Evolutionary conservation across 2,797 vertebrate species (phyloP), one percentile per base, ranked within the genome.

Genomic region (Parambassis ranga): DNA sequence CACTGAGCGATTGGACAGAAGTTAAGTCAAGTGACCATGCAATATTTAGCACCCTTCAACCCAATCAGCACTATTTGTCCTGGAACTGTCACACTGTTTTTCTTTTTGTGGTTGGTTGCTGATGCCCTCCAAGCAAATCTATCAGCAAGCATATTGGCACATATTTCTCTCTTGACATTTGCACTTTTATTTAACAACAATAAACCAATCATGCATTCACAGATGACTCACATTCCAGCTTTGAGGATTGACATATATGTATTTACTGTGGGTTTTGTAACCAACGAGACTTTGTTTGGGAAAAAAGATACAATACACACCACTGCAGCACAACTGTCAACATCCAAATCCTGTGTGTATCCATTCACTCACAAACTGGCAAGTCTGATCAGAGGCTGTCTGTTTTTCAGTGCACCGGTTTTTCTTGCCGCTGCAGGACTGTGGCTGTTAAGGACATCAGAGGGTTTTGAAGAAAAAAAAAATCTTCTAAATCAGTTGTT

Each of bases 111-210:
- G 70, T 68, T 60, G 35, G 57, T 65, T 79, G 63, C 65, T 49
- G 65, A 81, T 78, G 77, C 60, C 70, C 80, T 83, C 72, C 23
- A 20, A 87, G 77, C 62, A 82, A 68, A 83, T 84, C 84, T 51
- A 72, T 88, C 85, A 85, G 37, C 56, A 20, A 60, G 65, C 11
- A 10, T 83, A 65, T 65, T 57, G 61, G 44, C 35, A 65, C 65
- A 49, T 66, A 77, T 67, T 73, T 81, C 62, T 64, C 52, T 19
- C n/a, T 33, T 74, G 72, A 75, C 81, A 42, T 81, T 70, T 50
- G 11, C 16, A 35, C 55, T 75, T 84, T 86, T 68, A 75, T 83
- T 74, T 55, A 68, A 80, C 59, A 65, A 46, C 80, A 83, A 83
- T 83, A 63, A 77, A 71, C 36, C 27, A 48, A 62, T 71, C 49